Percentiles rank a stretch among this genome's conserved stretches.
phyloP scores from a whole-genome alignment of 37 sponge, comb jelly and placozoan genomes.

The Halichondria panicea region DNA sequence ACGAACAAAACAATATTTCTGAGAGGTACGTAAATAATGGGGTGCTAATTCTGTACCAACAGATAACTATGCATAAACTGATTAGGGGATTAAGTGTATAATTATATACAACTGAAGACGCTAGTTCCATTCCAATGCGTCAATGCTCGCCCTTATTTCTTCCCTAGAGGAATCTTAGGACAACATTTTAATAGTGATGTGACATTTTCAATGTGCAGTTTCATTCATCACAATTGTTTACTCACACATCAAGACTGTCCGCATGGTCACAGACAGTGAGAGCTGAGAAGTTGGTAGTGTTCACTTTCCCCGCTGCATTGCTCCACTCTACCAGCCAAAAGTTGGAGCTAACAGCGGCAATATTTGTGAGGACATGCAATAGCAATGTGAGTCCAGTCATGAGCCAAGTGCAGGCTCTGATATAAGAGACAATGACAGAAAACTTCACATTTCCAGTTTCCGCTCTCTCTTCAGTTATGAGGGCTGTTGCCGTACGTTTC shows the following conservation, averaged over 20 bases:
- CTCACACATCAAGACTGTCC: not conserved
- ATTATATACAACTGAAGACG: too few species aligned
- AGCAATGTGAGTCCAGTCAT: constrained; percentile 49
- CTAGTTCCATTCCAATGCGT: too few species aligned
- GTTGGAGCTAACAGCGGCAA: constrained; percentile 47
- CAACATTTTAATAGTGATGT: too few species aligned
- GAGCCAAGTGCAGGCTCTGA: constrained; percentile 22
- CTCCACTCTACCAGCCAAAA: constrained; percentile 94
- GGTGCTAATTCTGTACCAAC: too few species aligned
- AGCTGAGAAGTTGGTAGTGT: not conserved
- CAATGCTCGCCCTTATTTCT: too few species aligned
- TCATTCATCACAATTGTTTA: too few species aligned
- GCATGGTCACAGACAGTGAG: not conserved
- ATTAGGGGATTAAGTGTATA: too few species aligned
- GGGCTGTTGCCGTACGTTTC: constrained; percentile 12
- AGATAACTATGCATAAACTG: too few species aligned
- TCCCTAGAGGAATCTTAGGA: too few species aligned
- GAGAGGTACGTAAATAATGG: too few species aligned
- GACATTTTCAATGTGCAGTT: too few species aligned
- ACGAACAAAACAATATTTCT: too few species aligned
- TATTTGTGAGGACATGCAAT: constrained; percentile 33
- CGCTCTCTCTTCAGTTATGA: constrained; percentile 76
- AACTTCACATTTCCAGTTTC: constrained; percentile 78
- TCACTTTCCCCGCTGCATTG: constrained; percentile 36
- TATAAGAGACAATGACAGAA: constrained; percentile 57